Conservation (phyloP, 2,113 vertebrate species). For the Chauna torquata region DNA sequence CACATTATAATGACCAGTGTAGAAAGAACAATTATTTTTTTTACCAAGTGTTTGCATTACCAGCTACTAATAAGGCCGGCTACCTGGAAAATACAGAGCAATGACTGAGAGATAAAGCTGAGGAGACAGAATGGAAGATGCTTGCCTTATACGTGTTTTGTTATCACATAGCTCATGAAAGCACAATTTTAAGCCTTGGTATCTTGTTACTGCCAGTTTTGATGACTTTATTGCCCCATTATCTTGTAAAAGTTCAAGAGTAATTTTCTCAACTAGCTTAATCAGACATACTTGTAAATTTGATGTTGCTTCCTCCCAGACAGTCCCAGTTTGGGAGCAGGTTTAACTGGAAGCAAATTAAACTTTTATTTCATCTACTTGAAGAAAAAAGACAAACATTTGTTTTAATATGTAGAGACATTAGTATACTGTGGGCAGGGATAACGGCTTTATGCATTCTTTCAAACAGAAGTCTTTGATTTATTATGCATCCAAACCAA, state of each 20-base stretch:
- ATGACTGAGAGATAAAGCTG: neutral
- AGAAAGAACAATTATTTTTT: neutral
- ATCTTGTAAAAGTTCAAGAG: neutral
- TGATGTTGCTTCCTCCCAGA: neutral
- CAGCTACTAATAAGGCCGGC: neutral
- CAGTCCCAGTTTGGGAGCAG: neutral
- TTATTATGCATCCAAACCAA: neutral
- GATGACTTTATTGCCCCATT: neutral
- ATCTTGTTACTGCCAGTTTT: neutral
- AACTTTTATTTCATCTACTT: neutral
- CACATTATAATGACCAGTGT: neutral
- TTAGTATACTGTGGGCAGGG: neutral
- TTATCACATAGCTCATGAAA: neutral
- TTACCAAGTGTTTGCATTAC: neutral
- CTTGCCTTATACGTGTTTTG: neutral
- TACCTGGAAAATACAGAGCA: neutral
- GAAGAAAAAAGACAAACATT: neutral
- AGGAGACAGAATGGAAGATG: neutral
- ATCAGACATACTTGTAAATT: neutral
- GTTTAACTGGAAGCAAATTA: neutral
- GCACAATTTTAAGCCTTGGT: neutral
- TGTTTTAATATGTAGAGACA: neutral
- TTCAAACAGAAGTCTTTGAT: neutral
- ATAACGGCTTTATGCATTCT: neutral
- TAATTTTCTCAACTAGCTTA: neutral